Evolutionary conservation across 64 coral and sea anemone species (phyloP).

Genomic region (Exaiptasia diaphana): DNA sequence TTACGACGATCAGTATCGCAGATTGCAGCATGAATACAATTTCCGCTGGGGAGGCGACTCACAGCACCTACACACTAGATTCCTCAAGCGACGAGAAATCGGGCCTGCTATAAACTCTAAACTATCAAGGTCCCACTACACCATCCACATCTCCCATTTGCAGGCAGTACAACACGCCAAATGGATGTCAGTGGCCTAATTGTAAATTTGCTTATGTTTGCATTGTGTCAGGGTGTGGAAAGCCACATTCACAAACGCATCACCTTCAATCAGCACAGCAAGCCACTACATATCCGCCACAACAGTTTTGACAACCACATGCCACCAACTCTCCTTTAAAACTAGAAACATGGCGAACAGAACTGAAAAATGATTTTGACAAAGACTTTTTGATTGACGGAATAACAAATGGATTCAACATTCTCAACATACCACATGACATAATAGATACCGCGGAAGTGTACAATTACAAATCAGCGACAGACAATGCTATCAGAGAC

Average conservation of each 20-base stretch:
- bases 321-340: not conserved
- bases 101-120: not conserved
- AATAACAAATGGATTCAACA: not conserved
- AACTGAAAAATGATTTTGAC: not conserved
- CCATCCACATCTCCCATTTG: not conserved
- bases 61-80: not conserved
- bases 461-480: conserved; percentile 20
- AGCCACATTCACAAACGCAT: no score
- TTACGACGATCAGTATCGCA: conserved; percentile 1
- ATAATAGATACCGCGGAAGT: not conserved
- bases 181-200: no score
- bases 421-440: not conserved
- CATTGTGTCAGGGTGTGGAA: no score
- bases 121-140: not conserved
- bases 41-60: not conserved
- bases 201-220: no score
- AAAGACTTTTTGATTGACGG: not conserved
- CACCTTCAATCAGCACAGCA: no score
- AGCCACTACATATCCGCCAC: no score
- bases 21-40: not conserved
- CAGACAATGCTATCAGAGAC: not conserved
- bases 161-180: not conserved
- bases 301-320: not conserved
- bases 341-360: not conserved
- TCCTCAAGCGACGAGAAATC: not conserved